Base-by-base conservation (phyloP, 2,113 vertebrate species). In the Perca schrenkii region DNA sequence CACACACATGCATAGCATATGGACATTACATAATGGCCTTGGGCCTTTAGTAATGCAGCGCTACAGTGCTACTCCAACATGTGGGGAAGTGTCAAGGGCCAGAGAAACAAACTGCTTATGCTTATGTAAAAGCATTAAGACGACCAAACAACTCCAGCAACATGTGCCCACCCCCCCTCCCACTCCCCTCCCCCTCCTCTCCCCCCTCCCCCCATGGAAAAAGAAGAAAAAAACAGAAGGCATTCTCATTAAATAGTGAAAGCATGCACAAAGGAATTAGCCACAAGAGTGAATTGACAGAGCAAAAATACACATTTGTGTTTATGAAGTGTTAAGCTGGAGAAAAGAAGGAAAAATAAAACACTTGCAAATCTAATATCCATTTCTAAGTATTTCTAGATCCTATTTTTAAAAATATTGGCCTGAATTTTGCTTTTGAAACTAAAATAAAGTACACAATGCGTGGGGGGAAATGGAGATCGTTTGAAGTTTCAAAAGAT, bases 111-210 rank as follows among this genome's bases (percentile, higher is more conserved):
- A 78, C 71, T 25, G 77, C 88, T 94, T 92, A 93, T 71, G 80
- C 88, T 94, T 93, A 93, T 74, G 80, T 95, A 93, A 94, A 93
- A 74, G 90, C 81, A 93, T 93, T 91, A 93, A 79, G 85, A 84
- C 31, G 58, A 77, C 64, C 73, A 77, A 83, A 73, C 76, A 63
- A 16, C 62, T 81, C 28, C 15, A 11, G 77, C 49, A 65, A 10
- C 77, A 81, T 79, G 77, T 53, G 52, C 34, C 40, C 40, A 8
- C 36, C 36, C 36, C 6, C n/a, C n/a, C n/a, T n/a, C n/a, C 25
- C 25, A 25, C 25, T 1, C 25, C 25, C 25, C 25, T 25, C 6
- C 36, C 36, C 1, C 72, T 64, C 72, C 62, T 28, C 28, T 88
- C 6, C 6, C 36, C 36, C 1, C 72, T 64, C 72, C 62, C 36